Evolutionary conservation across 2,797 vertebrate species (phyloP).

Genomic region (Pseudocheirus occidentalis): DNA sequence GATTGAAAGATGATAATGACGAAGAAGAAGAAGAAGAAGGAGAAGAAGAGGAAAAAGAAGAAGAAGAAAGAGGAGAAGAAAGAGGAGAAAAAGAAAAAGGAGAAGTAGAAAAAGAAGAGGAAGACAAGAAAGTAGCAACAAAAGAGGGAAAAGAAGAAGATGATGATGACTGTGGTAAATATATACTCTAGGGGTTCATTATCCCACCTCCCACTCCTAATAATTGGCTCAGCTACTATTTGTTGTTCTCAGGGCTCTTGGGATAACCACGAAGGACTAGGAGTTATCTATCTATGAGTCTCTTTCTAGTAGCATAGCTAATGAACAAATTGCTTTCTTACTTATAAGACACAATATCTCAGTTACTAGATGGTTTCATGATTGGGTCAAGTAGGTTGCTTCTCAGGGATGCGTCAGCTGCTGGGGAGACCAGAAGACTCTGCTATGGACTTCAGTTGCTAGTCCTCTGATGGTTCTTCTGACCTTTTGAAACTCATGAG

Average conservation of each 20-base stretch:
- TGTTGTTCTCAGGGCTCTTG: neutral
- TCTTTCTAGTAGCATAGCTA: neutral
- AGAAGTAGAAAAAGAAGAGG: too few species aligned
- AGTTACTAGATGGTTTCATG: neutral
- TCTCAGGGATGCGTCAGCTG: neutral
- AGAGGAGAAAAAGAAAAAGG: too few species aligned
- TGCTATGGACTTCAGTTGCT: too few species aligned
- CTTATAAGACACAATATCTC: neutral
- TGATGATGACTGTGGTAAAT: neutral
- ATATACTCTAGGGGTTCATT: neutral
- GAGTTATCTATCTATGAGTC: neutral
- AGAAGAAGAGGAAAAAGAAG: too few species aligned
- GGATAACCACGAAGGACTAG: neutral
- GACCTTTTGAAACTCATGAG: too few species aligned
- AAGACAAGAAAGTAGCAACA: too few species aligned
- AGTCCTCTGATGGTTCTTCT: too few species aligned
- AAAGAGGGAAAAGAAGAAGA: too few species aligned
- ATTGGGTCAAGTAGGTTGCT: neutral
- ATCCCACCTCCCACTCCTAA: neutral
- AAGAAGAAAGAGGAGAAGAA: too few species aligned
- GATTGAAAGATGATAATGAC: neutral
- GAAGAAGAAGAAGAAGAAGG: too few species aligned
- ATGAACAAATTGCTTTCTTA: neutral
- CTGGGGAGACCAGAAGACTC: too few species aligned
- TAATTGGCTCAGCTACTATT: neutral